phyloP scores from a whole-genome alignment of 1,140 invertebrate genomes.

The Drosophila aff. region DNA sequence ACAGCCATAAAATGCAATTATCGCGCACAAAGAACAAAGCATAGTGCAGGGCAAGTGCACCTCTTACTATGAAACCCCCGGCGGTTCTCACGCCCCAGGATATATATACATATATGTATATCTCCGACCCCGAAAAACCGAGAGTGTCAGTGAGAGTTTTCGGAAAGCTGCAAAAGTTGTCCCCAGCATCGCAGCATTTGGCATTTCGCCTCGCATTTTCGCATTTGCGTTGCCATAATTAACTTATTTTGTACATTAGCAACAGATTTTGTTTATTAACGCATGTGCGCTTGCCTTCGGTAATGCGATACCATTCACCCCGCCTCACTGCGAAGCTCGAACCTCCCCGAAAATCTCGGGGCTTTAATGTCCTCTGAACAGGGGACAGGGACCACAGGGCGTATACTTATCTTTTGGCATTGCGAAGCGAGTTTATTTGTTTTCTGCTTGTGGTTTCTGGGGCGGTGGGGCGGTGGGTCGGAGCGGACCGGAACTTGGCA shows the following conservation, averaged over 20 bases:
- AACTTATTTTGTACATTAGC: slow-evolving; percentile 82
- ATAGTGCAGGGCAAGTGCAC: slow-evolving; percentile 38
- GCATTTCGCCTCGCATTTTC: slow-evolving; percentile 61
- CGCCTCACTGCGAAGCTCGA: slow-evolving; percentile 2
- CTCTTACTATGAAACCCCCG: slow-evolving; percentile 8
- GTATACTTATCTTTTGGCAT: slow-evolving; percentile 75
- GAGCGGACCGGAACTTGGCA: slow-evolving; percentile 16
- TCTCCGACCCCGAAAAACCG: background rate
- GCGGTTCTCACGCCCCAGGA: background rate
- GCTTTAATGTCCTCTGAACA: slow-evolving; percentile 45
- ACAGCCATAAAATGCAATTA: slow-evolving; percentile 70
- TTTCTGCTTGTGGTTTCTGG: slow-evolving; percentile 71
- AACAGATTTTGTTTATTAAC: slow-evolving; percentile 82
- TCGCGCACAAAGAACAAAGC: slow-evolving; percentile 54
- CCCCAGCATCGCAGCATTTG: slow-evolving; percentile 42
- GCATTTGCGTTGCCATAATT: slow-evolving; percentile 74
- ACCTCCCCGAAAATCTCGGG: background rate
- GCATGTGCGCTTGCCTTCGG: slow-evolving; percentile 63
- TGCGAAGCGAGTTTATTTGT: slow-evolving; percentile 77
- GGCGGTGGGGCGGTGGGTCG: background rate
- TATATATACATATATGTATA: background rate
- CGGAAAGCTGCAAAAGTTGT: slow-evolving; percentile 65
- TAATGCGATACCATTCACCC: slow-evolving; percentile 55
- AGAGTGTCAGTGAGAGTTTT: slow-evolving; percentile 53
- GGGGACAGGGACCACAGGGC: slow-evolving; percentile 43